phyloP scores from a whole-genome alignment of 2,113 vertebrate genomes.

The Coptodon bakossiorum region DNA sequence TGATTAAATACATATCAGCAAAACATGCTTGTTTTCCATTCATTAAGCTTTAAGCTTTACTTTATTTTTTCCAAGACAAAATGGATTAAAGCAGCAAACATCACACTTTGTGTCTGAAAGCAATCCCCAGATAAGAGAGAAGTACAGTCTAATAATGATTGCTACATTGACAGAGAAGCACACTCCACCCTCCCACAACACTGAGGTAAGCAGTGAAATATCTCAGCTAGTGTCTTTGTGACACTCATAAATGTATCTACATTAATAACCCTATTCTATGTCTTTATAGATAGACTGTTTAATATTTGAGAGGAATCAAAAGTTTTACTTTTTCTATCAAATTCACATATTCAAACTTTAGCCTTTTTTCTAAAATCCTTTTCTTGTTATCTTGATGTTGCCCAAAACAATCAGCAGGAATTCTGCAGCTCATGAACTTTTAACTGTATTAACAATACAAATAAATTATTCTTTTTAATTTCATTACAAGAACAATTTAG shows the following conservation, averaged over 20 bases:
- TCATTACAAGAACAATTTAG: neutral
- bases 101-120: neutral
- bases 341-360: neutral
- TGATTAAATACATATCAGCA: neutral
- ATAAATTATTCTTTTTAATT: neutral
- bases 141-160: neutral
- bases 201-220: neutral
- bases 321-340: neutral
- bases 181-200: neutral
- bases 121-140: neutral
- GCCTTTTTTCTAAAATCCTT: neutral
- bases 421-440: neutral
- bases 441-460: neutral
- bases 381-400: neutral
- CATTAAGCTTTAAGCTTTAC: neutral
- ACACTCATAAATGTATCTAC: neutral
- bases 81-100: neutral
- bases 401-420: neutral
- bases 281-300: neutral
- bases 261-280: neutral
- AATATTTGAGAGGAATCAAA: neutral
- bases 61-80: neutral
- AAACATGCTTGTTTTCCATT: neutral
- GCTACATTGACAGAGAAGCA: neutral
- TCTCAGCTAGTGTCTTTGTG: neutral